A percentile compares a stretch with the other conserved stretches of the same genome.
These are phyloP conservation scores for Hipposideros larvatus DNA, from an alignment of 2,797 vertebrate species.

Conservation along the genomic window DNA sequence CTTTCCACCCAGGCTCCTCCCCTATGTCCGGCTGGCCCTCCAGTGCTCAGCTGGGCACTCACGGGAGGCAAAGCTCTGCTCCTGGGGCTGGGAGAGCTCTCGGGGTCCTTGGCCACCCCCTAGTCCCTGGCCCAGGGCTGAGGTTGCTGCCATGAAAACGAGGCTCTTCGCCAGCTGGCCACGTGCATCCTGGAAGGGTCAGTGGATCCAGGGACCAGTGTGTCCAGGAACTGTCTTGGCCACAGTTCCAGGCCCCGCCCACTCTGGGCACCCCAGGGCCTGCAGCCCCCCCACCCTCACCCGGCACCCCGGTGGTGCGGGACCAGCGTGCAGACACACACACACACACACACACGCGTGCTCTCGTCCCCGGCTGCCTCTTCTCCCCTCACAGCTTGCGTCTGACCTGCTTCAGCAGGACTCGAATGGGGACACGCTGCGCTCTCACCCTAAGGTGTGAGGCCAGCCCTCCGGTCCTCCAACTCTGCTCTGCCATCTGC, in stretches of 20 bases:
- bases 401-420: constrained; percentile 25
- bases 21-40: background rate
- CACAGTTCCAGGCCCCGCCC: too few species aligned
- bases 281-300: too few species aligned
- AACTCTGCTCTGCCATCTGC: background rate
- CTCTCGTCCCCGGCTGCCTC: constrained; percentile 62
- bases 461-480: background rate
- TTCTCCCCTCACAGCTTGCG: background rate
- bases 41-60: background rate
- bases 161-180: background rate
- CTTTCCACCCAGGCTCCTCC: background rate
- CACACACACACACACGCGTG: background rate
- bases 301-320: background rate
- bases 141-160: constrained; percentile 1
- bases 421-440: constrained; percentile 56
- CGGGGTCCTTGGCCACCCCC: background rate
- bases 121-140: background rate
- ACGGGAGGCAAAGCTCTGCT: background rate
- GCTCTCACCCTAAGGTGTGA: background rate
- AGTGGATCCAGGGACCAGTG: background rate
- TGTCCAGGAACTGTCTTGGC: background rate
- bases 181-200: background rate
- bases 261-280: too few species aligned
- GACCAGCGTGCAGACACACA: background rate
- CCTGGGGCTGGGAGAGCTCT: background rate